Evolutionary conservation across 1,140 invertebrate genomes (phyloP).

Genomic region (Leptopilina clavipes): DNA sequence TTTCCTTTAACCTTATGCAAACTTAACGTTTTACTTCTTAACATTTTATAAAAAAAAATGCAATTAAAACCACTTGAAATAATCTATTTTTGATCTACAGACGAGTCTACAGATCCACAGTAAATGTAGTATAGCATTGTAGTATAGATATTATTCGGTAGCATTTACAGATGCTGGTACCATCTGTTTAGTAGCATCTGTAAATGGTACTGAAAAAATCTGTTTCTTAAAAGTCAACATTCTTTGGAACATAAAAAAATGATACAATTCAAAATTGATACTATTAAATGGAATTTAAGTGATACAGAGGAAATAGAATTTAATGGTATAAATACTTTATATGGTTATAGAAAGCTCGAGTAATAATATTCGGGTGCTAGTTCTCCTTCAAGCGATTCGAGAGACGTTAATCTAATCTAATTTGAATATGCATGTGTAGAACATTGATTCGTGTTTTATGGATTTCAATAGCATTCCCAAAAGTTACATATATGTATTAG

Average conservation of each 20-base stretch:
- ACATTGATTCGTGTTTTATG: neutral
- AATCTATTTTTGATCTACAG: too few species aligned
- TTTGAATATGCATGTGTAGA: constrained; percentile 13
- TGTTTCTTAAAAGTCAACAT: neutral
- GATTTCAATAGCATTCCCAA: neutral
- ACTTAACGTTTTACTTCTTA: too few species aligned
- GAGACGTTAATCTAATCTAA: neutral
- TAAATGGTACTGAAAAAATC: too few species aligned
- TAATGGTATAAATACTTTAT: constrained; percentile 3
- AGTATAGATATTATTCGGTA: too few species aligned
- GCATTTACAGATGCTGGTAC: too few species aligned
- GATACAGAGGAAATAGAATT: neutral
- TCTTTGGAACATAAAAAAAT: neutral
- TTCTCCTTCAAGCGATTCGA: neutral
- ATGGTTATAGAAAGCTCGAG: constrained; percentile 1
- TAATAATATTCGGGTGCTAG: neutral
- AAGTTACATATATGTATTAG: neutral
- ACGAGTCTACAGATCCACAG: too few species aligned
- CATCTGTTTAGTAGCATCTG: too few species aligned
- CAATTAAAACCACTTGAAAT: too few species aligned
- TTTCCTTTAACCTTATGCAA: too few species aligned
- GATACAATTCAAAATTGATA: neutral
- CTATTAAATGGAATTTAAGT: neutral
- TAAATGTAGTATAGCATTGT: too few species aligned
- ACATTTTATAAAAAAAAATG: too few species aligned